Evolutionary conservation across 2,113 vertebrate genomes (phyloP).

Genomic region (Peromyscus maniculatus): DNA sequence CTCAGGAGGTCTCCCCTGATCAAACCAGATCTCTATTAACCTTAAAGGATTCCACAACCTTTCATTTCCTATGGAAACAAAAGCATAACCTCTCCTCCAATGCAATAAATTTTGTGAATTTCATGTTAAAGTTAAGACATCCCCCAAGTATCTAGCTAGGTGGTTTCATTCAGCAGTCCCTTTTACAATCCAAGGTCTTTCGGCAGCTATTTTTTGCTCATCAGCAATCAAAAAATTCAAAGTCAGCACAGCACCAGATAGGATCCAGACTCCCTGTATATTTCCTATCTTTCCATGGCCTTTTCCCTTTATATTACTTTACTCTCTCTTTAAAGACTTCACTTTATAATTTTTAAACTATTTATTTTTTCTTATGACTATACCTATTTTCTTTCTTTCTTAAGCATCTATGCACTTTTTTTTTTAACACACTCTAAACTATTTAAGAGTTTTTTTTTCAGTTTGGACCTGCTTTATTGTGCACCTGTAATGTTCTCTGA

Average conservation of each 20-base stretch:
- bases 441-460: neutral
- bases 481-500: neutral
- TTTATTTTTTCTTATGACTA: neutral
- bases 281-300: neutral
- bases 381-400: neutral
- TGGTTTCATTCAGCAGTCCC: neutral
- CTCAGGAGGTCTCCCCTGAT: neutral
- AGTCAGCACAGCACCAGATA: neutral
- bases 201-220: neutral
- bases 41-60: neutral
- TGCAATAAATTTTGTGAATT: neutral
- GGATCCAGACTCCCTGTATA: neutral
- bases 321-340: neutral
- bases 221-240: neutral
- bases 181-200: neutral
- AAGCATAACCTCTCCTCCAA: neutral
- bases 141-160: neutral
- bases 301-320: neutral
- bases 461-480: neutral
- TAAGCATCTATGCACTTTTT: neutral
- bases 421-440: neutral
- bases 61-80: neutral
- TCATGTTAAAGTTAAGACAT: neutral
- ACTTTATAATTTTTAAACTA: neutral
- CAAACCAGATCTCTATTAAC: neutral